phyloP scores from a whole-genome alignment of 1,140 invertebrate genomes.

The Chironomus tepperi region DNA sequence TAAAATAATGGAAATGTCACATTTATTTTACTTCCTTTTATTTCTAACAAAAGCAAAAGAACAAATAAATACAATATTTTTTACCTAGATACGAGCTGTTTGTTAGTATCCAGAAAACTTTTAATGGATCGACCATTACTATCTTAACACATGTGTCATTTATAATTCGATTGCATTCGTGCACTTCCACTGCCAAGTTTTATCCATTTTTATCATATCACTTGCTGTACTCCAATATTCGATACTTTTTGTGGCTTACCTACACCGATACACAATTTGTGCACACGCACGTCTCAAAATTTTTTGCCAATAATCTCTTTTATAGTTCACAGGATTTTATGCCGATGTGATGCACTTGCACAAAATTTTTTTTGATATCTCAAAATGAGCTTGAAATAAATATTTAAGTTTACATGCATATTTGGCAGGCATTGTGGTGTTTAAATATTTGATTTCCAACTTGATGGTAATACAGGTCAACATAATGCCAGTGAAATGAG shows the following conservation, averaged over 20 bases:
- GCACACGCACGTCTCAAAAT: no score
- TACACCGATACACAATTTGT: no score
- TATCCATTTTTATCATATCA: background rate
- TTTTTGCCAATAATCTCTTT: no score
- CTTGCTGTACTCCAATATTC: background rate
- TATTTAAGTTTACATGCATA: constrained; percentile 1
- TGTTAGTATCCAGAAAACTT: constrained; percentile 84
- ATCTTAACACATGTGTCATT: constrained; percentile 27
- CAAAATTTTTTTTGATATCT: background rate
- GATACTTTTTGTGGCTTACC: no score
- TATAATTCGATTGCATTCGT: background rate
- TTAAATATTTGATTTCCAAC: background rate
- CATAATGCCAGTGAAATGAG: background rate
- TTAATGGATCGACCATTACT: constrained; percentile 79
- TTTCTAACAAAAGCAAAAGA: no score
- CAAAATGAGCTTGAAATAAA: constrained; percentile 1
- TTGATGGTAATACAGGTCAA: background rate
- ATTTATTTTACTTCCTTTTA: no score
- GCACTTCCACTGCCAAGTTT: background rate
- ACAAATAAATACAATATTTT: constrained; percentile 27
- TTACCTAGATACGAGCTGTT: constrained; percentile 84
- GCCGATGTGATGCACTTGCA: background rate
- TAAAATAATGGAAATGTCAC: no score
- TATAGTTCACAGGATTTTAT: no score
- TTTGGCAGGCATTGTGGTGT: background rate